Evolutionary conservation across 2,113 vertebrate species (phyloP).

Genomic region (Hippotragus niger): DNA sequence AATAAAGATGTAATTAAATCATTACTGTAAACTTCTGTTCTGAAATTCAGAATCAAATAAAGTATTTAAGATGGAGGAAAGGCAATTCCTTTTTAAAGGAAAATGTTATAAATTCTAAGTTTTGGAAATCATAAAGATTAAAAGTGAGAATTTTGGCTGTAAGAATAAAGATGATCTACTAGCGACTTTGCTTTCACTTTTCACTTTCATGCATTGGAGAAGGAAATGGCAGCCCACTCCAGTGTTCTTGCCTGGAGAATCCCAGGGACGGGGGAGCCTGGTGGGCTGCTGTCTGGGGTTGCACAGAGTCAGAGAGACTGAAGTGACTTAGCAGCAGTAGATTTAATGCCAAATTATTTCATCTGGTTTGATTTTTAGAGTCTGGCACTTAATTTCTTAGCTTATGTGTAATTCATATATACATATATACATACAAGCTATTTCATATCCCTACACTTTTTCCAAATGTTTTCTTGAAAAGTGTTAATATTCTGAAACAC

Average conservation of each 20-base stretch:
- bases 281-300: no score
- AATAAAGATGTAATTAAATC: not conserved
- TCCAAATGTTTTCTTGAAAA: not conserved
- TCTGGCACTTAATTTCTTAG: not conserved
- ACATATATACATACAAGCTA: not conserved
- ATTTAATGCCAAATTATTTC: conserved; percentile 5
- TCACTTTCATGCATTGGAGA: no score
- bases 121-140: not conserved
- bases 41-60: not conserved
- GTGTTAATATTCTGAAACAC: not conserved
- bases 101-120: not conserved
- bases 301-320: no score
- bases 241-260: no score
- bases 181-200: no score
- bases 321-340: not conserved
- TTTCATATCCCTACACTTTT: not conserved
- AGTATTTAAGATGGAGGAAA: not conserved
- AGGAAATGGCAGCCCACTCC: no score
- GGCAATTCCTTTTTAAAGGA: conserved; percentile 16
- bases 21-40: not conserved
- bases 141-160: not conserved
- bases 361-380: not conserved
- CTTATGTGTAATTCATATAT: not conserved
- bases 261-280: no score
- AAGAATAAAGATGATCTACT: not conserved